Conservation (phyloP, 2,797 vertebrate species). For the Galagoides demidoff region DNA sequence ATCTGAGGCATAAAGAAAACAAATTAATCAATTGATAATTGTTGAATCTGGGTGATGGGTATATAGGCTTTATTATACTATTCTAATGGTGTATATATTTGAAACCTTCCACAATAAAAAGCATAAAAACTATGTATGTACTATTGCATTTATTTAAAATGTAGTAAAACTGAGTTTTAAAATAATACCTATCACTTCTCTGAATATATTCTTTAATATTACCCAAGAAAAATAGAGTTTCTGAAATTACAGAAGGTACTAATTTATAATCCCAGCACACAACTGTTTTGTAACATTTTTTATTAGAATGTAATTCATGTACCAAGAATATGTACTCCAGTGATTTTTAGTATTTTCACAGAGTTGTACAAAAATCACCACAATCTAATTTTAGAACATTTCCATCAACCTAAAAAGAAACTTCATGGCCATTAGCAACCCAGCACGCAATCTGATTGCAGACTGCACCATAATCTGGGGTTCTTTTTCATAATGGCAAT, state of each 20-base stretch:
- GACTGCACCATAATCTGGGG: neutral
- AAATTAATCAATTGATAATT: neutral
- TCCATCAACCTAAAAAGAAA: constrained; percentile 16
- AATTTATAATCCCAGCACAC: neutral
- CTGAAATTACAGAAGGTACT: neutral
- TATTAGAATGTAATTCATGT: neutral
- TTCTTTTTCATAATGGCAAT: neutral
- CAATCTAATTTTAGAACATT: constrained; percentile 43
- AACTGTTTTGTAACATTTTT: neutral
- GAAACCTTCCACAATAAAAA: neutral
- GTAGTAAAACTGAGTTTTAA: neutral
- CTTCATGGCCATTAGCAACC: neutral
- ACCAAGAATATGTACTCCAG: neutral
- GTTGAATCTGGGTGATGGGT: neutral
- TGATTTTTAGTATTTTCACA: constrained; percentile 2
- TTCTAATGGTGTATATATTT: neutral
- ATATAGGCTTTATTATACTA: neutral
- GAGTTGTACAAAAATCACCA: neutral
- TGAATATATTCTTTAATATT: neutral
- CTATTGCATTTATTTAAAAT: constrained; percentile 30
- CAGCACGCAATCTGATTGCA: neutral
- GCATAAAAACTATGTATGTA: neutral
- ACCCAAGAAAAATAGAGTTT: constrained; percentile 10
- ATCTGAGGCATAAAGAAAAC: constrained; percentile 14
- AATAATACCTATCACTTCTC: neutral